Percentiles rank a stretch among this genome's conserved stretches.
phyloP scores from a whole-genome alignment of 2,888 invertebrate genomes.

The Drosophila monieri region DNA sequence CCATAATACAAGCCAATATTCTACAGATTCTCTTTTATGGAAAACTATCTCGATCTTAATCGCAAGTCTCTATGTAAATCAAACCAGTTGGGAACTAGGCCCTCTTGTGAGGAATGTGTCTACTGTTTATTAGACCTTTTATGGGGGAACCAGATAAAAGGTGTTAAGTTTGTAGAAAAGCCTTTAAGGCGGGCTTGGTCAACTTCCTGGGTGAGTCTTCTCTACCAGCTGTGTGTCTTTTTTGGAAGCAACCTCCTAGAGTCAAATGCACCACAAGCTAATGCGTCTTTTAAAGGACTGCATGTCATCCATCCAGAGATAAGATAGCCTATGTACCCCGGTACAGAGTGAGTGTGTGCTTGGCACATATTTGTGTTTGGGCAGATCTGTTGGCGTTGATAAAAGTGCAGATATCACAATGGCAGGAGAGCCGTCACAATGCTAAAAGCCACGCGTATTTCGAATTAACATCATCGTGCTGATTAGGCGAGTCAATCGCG shows the following conservation, averaged over 20 bases:
- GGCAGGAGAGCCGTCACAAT: constrained; percentile 33
- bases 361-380: constrained; percentile 70
- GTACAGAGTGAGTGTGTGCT: constrained; percentile 24
- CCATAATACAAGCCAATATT: too few species aligned
- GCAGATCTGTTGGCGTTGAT: constrained; percentile 64
- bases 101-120: constrained; percentile 24
- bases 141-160: constrained; percentile 8
- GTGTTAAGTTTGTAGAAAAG: constrained; percentile 1
- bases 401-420: constrained; percentile 48
- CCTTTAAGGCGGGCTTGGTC: not conserved
- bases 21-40: not conserved
- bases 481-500: constrained; percentile 60
- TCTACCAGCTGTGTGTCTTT: not conserved
- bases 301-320: constrained; percentile 59
- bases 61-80: constrained; percentile 3
- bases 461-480: constrained; percentile 65
- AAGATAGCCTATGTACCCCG: constrained; percentile 56
- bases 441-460: constrained; percentile 73
- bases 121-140: not conserved
- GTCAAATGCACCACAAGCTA: constrained; percentile 27
- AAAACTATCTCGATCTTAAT: constrained; percentile 10
- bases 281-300: constrained; percentile 68
- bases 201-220: not conserved
- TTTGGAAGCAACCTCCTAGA: not conserved
- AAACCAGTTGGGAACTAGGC: constrained; percentile 24